These are phyloP conservation scores for Epinephelus awoara DNA, from an alignment of 2,797 vertebrate species.

Conservation along the genomic window DNA sequence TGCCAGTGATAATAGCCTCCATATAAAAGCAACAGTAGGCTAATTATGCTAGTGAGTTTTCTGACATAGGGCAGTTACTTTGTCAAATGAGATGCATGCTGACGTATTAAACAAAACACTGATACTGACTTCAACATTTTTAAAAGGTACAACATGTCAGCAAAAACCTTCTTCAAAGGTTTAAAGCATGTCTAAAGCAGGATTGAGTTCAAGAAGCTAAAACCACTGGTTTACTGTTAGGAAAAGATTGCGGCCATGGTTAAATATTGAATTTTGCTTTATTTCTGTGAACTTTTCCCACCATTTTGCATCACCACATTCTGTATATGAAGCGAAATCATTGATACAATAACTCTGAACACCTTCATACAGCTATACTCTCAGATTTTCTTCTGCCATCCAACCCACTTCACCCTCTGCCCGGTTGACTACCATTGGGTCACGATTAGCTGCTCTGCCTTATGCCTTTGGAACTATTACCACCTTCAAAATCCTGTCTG, in stretches of 20 bases:
- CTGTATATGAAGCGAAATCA: not conserved
- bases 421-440: no score
- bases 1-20: slow-evolving; percentile 85
- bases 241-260: not conserved
- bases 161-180: not conserved
- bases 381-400: no score
- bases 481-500: no score
- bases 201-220: not conserved
- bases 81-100: slow-evolving; percentile 27
- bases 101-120: slow-evolving; percentile 4
- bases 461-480: no score
- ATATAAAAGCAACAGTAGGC: slow-evolving; percentile 83
- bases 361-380: no score
- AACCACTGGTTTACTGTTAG: not conserved
- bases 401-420: no score
- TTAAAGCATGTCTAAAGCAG: not conserved
- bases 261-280: not conserved
- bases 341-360: not conserved
- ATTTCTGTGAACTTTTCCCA: not conserved
- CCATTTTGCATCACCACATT: not conserved
- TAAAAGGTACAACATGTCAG: not conserved
- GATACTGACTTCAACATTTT: not conserved
- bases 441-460: no score
- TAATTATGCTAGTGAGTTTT: slow-evolving; percentile 76
- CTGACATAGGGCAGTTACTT: slow-evolving; percentile 58